Evolutionary conservation across 2,797 vertebrate genomes (phyloP).

Genomic region (Cephalopachus bancanus): DNA sequence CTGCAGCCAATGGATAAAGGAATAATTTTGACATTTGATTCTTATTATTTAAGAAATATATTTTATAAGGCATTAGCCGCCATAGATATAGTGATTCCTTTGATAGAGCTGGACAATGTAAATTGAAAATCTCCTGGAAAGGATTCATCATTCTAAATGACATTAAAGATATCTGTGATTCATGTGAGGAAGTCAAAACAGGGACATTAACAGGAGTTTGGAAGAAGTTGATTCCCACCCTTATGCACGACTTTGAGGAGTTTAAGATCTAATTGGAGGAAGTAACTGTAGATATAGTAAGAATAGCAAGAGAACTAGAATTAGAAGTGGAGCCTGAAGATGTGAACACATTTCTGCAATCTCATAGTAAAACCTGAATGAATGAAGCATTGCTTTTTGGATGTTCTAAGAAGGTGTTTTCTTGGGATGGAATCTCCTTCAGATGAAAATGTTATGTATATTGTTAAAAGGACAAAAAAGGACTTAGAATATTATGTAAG

Average conservation of each 20-base stretch:
- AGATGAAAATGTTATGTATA: background rate
- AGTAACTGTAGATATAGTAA: background rate
- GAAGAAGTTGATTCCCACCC: background rate
- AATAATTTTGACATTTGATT: background rate
- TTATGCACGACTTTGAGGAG: background rate
- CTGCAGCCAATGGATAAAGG: background rate
- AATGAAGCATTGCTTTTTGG: background rate
- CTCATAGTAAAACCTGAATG: background rate
- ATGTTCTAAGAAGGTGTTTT: background rate
- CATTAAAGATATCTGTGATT: background rate
- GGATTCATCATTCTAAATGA: background rate
- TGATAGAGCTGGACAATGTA: background rate
- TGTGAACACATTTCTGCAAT: background rate
- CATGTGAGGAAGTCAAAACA: background rate
- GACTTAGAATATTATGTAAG: background rate
- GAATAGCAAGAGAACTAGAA: background rate
- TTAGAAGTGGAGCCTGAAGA: background rate
- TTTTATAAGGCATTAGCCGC: background rate
- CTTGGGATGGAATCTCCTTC: background rate
- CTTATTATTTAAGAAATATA: background rate
- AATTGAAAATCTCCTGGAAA: background rate
- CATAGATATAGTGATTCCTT: background rate
- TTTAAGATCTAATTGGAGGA: background rate
- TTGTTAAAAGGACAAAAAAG: background rate
- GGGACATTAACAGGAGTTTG: background rate